Conservation (phyloP, 2,888 invertebrate species). For the Agrotis segetum region DNA sequence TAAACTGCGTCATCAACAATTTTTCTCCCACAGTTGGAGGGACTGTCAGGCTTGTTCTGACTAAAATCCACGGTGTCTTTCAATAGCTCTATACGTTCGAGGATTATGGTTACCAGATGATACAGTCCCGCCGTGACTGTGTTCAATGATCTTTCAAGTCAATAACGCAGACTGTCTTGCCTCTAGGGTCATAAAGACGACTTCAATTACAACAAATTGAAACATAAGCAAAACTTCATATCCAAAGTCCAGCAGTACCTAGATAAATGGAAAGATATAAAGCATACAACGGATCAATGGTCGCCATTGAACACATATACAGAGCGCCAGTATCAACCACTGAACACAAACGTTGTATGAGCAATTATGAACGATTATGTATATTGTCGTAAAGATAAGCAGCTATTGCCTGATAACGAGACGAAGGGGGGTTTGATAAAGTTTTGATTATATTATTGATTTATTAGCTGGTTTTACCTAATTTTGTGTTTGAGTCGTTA, state of each 20-base stretch:
- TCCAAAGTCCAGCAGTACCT: constrained; percentile 2
- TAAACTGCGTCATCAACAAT: too few species aligned
- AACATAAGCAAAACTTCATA: too few species aligned
- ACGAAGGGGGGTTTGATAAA: constrained; percentile 26
- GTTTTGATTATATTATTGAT: background rate
- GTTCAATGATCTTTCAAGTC: too few species aligned
- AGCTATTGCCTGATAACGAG: constrained; percentile 35
- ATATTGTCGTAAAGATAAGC: constrained; percentile 36
- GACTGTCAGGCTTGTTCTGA: too few species aligned
- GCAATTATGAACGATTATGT: constrained; percentile 22
- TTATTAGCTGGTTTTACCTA: constrained; percentile 1
- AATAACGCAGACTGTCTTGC: too few species aligned
- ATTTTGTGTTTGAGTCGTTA: background rate
- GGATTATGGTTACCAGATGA: too few species aligned
- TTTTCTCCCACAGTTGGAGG: too few species aligned
- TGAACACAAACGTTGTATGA: background rate
- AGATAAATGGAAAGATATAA: background rate
- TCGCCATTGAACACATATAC: constrained; percentile 15
- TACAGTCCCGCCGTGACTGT: too few species aligned
- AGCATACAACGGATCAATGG: constrained; percentile 6
- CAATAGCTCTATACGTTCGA: too few species aligned
- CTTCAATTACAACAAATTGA: too few species aligned
- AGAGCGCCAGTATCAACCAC: background rate
- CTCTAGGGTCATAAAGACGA: too few species aligned
- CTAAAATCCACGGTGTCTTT: too few species aligned